These are phyloP conservation scores for Anseranas semipalmata DNA, from an alignment of 2,113 vertebrate genomes.

Conservation along the genomic window DNA sequence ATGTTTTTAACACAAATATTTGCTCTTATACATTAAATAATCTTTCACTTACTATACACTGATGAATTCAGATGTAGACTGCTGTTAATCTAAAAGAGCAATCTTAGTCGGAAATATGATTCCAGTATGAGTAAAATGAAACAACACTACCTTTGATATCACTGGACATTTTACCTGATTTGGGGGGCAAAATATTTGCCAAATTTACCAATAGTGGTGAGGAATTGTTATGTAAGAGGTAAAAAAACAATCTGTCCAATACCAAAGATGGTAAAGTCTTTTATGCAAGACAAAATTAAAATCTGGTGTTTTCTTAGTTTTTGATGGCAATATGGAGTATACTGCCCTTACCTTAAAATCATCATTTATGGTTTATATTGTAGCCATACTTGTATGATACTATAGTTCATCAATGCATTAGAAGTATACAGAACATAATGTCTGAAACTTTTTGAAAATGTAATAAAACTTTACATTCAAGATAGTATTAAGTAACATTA, in stretches of 20 bases:
- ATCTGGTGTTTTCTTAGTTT: background rate
- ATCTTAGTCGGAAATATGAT: background rate
- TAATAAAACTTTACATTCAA: background rate
- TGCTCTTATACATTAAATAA: background rate
- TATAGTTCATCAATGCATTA: background rate
- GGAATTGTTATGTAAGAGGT: background rate
- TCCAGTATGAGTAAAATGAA: background rate
- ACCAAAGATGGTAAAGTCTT: background rate
- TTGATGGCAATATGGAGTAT: background rate
- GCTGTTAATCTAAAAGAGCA: background rate
- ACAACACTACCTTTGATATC: background rate
- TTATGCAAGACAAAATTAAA: background rate
- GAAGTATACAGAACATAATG: background rate
- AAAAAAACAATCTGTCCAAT: background rate
- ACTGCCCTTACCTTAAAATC: background rate
- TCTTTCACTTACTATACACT: background rate
- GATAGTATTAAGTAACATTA: background rate
- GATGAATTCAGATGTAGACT: background rate
- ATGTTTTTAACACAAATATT: background rate
- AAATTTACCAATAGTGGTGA: background rate
- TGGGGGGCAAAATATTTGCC: background rate
- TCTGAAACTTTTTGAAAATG: background rate
- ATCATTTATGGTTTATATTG: background rate
- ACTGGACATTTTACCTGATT: background rate
- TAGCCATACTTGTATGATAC: background rate